Base-by-base conservation (phyloP, 1,140 invertebrate genomes). In the Drosophila ambigua region DNA sequence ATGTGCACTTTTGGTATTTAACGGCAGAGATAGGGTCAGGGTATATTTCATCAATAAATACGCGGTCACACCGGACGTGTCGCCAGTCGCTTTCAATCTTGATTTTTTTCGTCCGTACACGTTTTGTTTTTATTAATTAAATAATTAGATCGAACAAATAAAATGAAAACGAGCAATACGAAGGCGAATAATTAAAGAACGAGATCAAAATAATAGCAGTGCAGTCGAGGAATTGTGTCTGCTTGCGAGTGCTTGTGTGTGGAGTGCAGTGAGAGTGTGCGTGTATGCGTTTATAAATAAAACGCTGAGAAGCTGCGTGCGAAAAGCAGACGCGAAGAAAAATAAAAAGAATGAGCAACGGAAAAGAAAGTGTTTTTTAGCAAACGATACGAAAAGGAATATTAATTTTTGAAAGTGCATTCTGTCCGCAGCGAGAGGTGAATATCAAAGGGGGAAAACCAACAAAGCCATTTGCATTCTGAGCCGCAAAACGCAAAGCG, bases 261-360 rank as follows among this genome's bases (percentile, higher is more conserved):
- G 67, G 67, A 48, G 53, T 64, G 41, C 52, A 39, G 13, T 45
- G 24, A n/a, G 39, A 39, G 28, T 26, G 50, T 66, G 62, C 48
- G 64, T 75, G 72, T 61, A 64, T 54, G 72, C 64, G 66, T 78
- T 87, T 87, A 87, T 88, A 87, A 87, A 87, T 87, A 87, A 87
- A 87, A 87, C 82, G 82, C 83, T 73, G 62, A 69, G 82, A 82
- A 87, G 75, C 79, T 76, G 83, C 64, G 82, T 88, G 83, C 83
- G 69, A 84, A 83, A 84, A 82, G 69, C 59, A 87, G 81, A 85
- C 81, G 81, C 82, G 60, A 76, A 85, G 79, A 78, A 87, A 74
- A 80, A 87, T 68, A 87, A 76, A 76, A 82, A 85, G 81, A 85
- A 87, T 87, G 82, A 88, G 74, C 72, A 66, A 63, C 66, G 79